A percentile compares a stretch with the other conserved stretches of the same genome.
Evolutionary conservation across 2,113 vertebrate species (phyloP).

Genomic region (Egretta garzetta): DNA sequence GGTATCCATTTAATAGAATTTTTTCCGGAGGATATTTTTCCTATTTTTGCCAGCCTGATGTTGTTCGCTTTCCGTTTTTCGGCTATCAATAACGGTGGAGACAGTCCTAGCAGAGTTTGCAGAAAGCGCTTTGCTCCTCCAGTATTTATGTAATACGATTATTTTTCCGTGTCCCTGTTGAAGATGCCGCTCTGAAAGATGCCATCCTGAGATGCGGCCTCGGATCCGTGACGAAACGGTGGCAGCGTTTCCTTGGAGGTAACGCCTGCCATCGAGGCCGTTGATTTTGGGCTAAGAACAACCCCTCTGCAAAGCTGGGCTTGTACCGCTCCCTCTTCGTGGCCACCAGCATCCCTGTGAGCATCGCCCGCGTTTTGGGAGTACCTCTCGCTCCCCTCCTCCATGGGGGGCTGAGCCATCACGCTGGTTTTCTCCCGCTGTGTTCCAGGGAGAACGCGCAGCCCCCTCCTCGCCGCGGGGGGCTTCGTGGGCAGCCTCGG

Average conservation of each 20-base stretch:
- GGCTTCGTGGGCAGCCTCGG: no score
- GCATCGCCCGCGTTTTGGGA: neutral
- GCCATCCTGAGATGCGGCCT: neutral
- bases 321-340: accelerated
- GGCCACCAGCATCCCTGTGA: no score
- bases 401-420: neutral
- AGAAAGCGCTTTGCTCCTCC: conserved; percentile 51
- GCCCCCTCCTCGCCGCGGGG: no score
- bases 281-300: neutral
- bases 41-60: neutral
- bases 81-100: conserved; percentile 23
- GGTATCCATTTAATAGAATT: conserved; percentile 42
- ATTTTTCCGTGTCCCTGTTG: conserved; percentile 5
- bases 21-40: neutral
- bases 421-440: no score
- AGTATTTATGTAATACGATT: conserved; percentile 40
- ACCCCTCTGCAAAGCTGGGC: accelerated
- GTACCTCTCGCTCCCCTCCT: neutral
- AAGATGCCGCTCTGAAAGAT: neutral
- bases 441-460: no score
- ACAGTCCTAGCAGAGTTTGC: conserved; percentile 13
- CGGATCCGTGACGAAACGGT: neutral
- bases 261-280: accelerated
- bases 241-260: neutral
- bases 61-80: neutral